A percentile compares a stretch with the other conserved stretches of the same genome.
These are phyloP conservation scores for Mesorhabditis belari DNA, from an alignment of 2,888 invertebrate genomes.

Conservation along the genomic window DNA sequence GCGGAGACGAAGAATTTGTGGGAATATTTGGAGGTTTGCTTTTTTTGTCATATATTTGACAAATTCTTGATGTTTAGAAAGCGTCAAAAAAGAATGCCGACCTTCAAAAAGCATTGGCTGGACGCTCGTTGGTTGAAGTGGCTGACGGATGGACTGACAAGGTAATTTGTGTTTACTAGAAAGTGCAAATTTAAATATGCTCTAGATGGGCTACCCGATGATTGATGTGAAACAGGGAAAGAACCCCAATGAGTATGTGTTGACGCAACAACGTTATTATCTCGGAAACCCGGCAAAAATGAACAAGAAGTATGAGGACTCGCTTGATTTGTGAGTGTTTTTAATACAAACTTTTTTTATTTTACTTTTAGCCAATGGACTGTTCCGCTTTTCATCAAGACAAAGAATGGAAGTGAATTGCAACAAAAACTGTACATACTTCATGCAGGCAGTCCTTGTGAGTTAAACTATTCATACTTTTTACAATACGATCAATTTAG, in stretches of 20 bases:
- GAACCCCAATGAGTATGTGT: neutral
- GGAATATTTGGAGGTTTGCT: no score
- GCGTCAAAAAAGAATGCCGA: neutral
- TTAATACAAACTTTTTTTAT: neutral
- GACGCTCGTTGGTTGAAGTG: no score
- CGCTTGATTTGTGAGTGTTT: neutral
- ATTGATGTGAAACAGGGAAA: neutral
- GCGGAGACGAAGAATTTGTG: no score
- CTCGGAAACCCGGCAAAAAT: neutral
- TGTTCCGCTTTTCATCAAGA: no score
- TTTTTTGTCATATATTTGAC: no score
- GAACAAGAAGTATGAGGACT: neutral
- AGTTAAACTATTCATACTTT: neutral
- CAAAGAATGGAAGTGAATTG: no score
- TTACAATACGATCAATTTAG: no score
- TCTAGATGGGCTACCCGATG: neutral
- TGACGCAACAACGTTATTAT: neutral
- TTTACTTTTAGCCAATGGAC: neutral
- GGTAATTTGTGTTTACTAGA: neutral
- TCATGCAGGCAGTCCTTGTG: no score
- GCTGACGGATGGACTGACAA: no score
- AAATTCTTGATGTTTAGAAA: no score
- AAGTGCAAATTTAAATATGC: neutral
- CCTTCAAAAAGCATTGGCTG: no score
- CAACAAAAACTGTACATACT: no score